Evolutionary conservation across 2,113 vertebrate species (phyloP).

Genomic region (Macquaria ambigua): DNA sequence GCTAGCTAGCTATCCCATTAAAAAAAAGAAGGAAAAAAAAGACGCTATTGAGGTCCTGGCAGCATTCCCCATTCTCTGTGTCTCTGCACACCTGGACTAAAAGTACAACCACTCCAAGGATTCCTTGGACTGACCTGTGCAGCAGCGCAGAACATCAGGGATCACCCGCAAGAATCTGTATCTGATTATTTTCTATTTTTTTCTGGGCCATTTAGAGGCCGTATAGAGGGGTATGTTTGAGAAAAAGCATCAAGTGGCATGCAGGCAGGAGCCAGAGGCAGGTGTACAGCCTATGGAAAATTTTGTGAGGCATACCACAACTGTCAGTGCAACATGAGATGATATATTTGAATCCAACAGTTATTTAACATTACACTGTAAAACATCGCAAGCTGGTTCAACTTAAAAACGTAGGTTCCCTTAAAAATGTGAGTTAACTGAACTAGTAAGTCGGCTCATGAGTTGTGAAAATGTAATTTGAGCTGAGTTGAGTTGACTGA

Average conservation of each 20-base stretch:
- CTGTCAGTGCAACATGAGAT: not conserved
- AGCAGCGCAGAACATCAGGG: slow-evolving; percentile 55
- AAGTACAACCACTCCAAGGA: slow-evolving; percentile 41
- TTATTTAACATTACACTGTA: not conserved
- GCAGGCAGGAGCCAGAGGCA: slow-evolving; percentile 8
- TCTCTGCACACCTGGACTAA: slow-evolving; percentile 71
- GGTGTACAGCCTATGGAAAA: slow-evolving; percentile 13
- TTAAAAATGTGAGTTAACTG: not conserved
- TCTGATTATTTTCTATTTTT: slow-evolving; percentile 29
- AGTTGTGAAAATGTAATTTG: not conserved
- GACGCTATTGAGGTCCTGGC: slow-evolving; percentile 42
- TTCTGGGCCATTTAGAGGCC: slow-evolving; percentile 2
- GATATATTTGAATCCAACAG: not conserved
- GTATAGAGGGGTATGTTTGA: not conserved
- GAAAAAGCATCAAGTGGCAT: slow-evolving; percentile 8
- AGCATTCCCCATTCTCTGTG: slow-evolving; percentile 34
- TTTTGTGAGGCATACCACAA: slow-evolving; percentile 2
- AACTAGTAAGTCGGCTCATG: not conserved
- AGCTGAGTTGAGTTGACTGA: not conserved
- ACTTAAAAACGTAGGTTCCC: not conserved
- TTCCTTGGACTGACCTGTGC: slow-evolving; percentile 45
- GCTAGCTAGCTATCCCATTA: slow-evolving; percentile 19
- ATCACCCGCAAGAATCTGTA: slow-evolving; percentile 45
- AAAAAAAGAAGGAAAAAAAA: slow-evolving; percentile 24
- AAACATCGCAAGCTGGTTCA: not conserved